Percentiles rank a stretch among this genome's conserved stretches.
phyloP scores from a whole-genome alignment of 2,797 vertebrate species.

The Luscinia luscinia region DNA sequence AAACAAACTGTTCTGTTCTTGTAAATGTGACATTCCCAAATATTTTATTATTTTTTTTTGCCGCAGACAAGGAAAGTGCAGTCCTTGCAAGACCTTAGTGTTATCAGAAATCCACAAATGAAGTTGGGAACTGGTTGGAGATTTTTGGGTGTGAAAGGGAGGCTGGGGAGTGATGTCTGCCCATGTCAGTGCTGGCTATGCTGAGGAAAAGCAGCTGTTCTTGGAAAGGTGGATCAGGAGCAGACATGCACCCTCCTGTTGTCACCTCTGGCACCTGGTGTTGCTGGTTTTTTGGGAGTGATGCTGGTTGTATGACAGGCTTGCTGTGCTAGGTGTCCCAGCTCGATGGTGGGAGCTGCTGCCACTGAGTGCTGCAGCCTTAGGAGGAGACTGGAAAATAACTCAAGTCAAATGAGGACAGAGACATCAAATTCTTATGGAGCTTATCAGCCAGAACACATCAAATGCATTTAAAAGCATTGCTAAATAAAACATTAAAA shows the following conservation, averaged over 20 bases:
- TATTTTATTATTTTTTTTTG: neutral
- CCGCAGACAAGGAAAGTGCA: neutral
- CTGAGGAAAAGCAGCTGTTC: neutral
- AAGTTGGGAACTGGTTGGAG: neutral
- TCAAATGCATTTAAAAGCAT: neutral
- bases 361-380: accelerated
- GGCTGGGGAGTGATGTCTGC: neutral
- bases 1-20: neutral
- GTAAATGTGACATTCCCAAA: neutral
- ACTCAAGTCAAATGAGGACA: neutral
- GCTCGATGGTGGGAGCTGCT: accelerated
- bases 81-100: neutral
- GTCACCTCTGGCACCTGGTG: neutral
- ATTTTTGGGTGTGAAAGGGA: neutral
- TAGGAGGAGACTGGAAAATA: neutral
- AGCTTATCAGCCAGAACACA: neutral
- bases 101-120: neutral
- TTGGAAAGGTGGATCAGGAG: neutral
- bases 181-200: accelerated
- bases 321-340: neutral
- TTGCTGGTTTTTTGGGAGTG: neutral
- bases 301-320: neutral
- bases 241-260: neutral
- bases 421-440: neutral
- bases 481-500: neutral